These are phyloP conservation scores for Valencia hispanica DNA, from an alignment of 2,797 vertebrate genomes.

Conservation along the genomic window DNA sequence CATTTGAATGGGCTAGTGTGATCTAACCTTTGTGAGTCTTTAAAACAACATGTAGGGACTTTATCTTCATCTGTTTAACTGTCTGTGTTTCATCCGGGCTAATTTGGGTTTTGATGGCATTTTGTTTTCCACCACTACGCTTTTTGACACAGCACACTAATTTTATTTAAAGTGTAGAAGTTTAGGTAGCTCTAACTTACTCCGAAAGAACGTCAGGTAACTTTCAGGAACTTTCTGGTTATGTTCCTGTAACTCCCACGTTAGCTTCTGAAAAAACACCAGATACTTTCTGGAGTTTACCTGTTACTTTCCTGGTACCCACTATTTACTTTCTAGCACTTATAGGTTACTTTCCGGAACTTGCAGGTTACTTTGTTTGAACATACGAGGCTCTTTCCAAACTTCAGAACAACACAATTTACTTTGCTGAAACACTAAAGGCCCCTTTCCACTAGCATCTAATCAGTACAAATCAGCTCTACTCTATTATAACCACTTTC, in stretches of 20 bases:
- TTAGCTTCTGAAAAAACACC: too few species aligned
- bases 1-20: constrained; percentile 17
- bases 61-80: constrained; percentile 7
- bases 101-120: constrained; percentile 8
- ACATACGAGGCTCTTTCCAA: too few species aligned
- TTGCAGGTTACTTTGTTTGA: too few species aligned
- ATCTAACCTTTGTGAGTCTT: constrained; percentile 12
- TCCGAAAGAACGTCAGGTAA: neutral
- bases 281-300: neutral
- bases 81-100: neutral
- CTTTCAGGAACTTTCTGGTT: neutral
- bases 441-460: too few species aligned
- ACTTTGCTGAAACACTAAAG: too few species aligned
- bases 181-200: neutral
- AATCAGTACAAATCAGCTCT: too few species aligned
- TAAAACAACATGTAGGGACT: constrained; percentile 5
- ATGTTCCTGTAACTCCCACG: neutral
- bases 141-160: neutral
- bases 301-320: too few species aligned
- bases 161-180: neutral
- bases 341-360: neutral
- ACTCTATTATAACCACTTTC: too few species aligned
- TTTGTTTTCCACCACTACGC: neutral
- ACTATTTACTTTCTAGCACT: neutral
- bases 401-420: too few species aligned